A percentile compares a stretch with the other conserved stretches of the same genome.
These are phyloP conservation scores for Sebastiscus albofasciatus DNA, from an alignment of 2,797 vertebrate genomes.

Conservation along the genomic window DNA sequence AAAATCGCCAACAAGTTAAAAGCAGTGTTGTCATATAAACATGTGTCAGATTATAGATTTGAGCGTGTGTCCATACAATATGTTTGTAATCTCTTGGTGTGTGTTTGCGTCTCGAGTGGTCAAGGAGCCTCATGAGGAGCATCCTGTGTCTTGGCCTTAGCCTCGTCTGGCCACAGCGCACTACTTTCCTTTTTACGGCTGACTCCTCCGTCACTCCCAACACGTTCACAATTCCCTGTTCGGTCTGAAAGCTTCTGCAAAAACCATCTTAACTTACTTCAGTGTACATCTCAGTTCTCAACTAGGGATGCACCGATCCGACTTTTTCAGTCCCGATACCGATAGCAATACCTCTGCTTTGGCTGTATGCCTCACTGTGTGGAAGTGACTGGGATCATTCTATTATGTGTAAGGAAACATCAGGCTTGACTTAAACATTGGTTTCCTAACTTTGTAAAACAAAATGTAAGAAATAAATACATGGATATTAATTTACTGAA, in stretches of 20 bases:
- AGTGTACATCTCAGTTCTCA: neutral
- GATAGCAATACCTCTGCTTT: neutral
- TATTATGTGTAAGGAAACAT: no score
- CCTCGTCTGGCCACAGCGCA: slow-evolving; percentile 12
- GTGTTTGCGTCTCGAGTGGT: neutral
- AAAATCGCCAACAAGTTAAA: neutral
- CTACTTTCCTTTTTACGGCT: slow-evolving; percentile 2
- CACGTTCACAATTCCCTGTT: slow-evolving; percentile 10
- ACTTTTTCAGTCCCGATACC: no score
- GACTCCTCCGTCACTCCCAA: slow-evolving; percentile 6
- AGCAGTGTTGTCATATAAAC: neutral
- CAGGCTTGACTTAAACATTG: no score
- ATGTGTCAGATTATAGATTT: slow-evolving; percentile 2
- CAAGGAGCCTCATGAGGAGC: slow-evolving; percentile 23
- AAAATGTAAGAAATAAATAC: no score
- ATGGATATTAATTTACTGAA: no score
- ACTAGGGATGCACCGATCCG: neutral
- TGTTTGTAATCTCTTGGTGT: slow-evolving; percentile 17
- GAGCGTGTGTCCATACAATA: neutral
- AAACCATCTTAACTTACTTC: slow-evolving; percentile 12
- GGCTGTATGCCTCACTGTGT: no score
- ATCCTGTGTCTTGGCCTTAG: slow-evolving; percentile 37
- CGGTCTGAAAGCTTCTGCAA: slow-evolving; percentile 4
- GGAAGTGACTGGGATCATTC: no score
- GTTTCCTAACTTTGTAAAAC: no score